Base-by-base conservation (phyloP, 2,797 vertebrate species). In the Typhlichthys eigenmanni region DNA sequence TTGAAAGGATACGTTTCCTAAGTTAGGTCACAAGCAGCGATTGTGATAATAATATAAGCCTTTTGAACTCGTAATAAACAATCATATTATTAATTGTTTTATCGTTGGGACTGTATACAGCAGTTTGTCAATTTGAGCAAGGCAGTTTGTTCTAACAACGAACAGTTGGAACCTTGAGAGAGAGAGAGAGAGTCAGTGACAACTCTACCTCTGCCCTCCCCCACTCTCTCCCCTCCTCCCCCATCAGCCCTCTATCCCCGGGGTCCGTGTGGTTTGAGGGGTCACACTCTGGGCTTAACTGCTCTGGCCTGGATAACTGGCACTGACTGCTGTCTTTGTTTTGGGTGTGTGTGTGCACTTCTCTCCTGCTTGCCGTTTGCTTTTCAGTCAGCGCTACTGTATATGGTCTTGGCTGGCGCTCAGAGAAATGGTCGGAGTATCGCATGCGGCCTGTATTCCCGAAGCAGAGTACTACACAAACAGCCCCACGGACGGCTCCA, bases 321-420 rank as follows among this genome's bases (percentile, higher is more conserved):
- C 88, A 72, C 72, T 89, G 88, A 92, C 88, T 90, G 79, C 78
- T 47, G 71, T 77, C 89, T 91, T 91, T 91, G 91, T 92, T 72
- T 80, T 66, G 59, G 43, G 72, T 45, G 29, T 50, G 24, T 29
- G 29, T 19, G 16, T 38, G 14, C 2, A 52, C 11, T 24, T 16
- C 58, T 32, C 58, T 29, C 47, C 14, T n/a, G 9, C 19, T 57
- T 24, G 19, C 3, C 72, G 64, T 62, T 58, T 58, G 55, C 68
- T 14, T 29, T 78, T 58, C 60, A 61, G 58, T 60, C 62, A 2
- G 66, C 56, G 89, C 88, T 86, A 86, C 85, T 86, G 83, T 86
- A 79, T 66, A 79, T 66, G 78, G 58, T 47, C 71, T 79, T 72
- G 67, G 51, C 64, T 64, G 66, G 84, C 76, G 6, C 70, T 78